Base-by-base conservation (phyloP, 2,888 invertebrate species). In the Mythimna impura region DNA sequence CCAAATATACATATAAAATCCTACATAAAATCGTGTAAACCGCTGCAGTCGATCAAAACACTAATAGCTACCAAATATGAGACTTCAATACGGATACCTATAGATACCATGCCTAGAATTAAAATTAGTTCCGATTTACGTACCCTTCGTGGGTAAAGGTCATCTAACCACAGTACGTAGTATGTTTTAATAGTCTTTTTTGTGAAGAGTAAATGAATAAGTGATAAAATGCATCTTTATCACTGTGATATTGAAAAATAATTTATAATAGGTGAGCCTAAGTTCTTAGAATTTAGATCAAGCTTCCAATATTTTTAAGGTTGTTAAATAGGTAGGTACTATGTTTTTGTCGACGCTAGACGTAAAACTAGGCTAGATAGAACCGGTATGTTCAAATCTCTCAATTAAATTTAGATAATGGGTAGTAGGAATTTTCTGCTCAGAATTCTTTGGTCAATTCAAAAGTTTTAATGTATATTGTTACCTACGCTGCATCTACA, bases 291-390 rank as follows among this genome's bases (percentile, higher is more conserved):
- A 22, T 63, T 14, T 66, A 62, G 54, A 65, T 54, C 5, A 76
- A 66, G 69, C 78, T 83, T 82, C 69, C 71, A 82, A 60, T 73
- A 54, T 47, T 66, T 60, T 61, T 76, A 71, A 76, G 61, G 20
- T 71, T 76, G 20, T 64, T 61, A 20, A 40, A 30, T 50, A 74
- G n/a, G 6, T 8, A 73, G n/a, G 14, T 4, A 17, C 9, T 25
- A 25, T 10, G 22, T 40, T 40, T 30, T 61, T 25, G 20, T 36
- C 34, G 17, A n/a, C 12, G 14, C 30, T 69, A 69, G 55, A 55
- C 22, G 12, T 20, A 47, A 73, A 36, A n/a, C 3, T 68, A 75
- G 36, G 14, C 6, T 69, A 62, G 7, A n/a, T 61, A 43, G 20
- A 58, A 54, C 54, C n/a, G 25, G 34, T 57, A 65, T 36, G 7